phyloP scores from a whole-genome alignment of 2,113 vertebrate species.

The Felis chaus region DNA sequence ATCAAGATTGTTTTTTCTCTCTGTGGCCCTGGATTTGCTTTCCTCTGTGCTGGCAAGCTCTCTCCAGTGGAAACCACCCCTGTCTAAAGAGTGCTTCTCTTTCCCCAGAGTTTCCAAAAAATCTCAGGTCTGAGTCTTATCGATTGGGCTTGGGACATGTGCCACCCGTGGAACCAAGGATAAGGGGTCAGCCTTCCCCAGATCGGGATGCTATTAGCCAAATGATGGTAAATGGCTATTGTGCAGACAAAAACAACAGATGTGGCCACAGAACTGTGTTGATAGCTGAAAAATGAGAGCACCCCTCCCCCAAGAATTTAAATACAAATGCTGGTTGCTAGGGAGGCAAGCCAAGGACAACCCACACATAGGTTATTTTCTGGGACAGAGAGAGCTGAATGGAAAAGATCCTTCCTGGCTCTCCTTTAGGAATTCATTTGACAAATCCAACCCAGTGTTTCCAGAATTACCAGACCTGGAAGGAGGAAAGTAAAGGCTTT shows the following conservation, averaged over 20 bases:
- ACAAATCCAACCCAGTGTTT: background rate
- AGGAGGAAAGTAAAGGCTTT: background rate
- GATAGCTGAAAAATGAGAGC: background rate
- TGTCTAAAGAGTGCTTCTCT: background rate
- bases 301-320: background rate
- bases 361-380: background rate
- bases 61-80: background rate
- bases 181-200: background rate
- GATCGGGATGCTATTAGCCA: background rate
- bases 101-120: background rate
- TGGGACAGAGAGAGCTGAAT: background rate
- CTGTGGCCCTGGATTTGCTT: background rate
- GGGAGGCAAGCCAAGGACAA: background rate
- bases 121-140: background rate
- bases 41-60: background rate
- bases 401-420: background rate
- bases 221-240: background rate
- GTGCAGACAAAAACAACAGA: background rate
- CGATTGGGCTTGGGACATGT: background rate
- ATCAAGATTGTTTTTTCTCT: background rate
- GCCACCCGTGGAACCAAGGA: background rate
- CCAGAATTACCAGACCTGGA: background rate
- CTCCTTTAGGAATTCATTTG: background rate
- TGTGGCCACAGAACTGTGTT: background rate
- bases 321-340: constrained; percentile 16